Conservation (phyloP, 1,140 invertebrate species). For the Panagrolaimus sp. region DNA sequence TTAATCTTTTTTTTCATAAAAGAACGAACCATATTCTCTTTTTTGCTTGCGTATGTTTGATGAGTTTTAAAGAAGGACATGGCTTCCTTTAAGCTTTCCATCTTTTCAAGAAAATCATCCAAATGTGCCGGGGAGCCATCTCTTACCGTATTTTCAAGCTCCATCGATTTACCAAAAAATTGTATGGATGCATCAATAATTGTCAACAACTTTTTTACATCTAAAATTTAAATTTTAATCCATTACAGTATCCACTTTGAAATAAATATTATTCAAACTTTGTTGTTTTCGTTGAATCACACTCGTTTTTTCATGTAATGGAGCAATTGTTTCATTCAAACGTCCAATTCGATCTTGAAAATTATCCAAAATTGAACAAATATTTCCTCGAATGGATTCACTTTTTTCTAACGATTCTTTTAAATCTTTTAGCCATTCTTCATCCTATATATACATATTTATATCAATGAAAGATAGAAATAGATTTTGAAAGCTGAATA, state of each 20-base stretch:
- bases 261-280: conserved; percentile 30
- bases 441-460: conserved; percentile 37
- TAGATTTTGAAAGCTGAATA: not conserved
- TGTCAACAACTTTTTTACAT: conserved; percentile 55
- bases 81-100: conserved; percentile 55
- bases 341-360: conserved; percentile 42
- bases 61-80: conserved; percentile 53
- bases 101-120: conserved; percentile 54
- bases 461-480: not conserved
- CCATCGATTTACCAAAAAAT: conserved; percentile 57
- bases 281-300: conserved; percentile 55
- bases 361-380: conserved; percentile 43
- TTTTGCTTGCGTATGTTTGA: conserved; percentile 48
- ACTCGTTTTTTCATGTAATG: conserved; percentile 49
- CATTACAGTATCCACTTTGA: not conserved
- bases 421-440: conserved; percentile 52
- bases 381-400: conserved; percentile 16
- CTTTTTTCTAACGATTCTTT: conserved; percentile 29
- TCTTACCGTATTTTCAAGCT: conserved; percentile 48
- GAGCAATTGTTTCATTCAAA: conserved; percentile 47
- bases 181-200: conserved; percentile 60
- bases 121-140: conserved; percentile 35
- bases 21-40: conserved; percentile 53
- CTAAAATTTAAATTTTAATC: conserved; percentile 30
- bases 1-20: not conserved